phyloP scores from a whole-genome alignment of 2,113 vertebrate species.

The Tragelaphus buxtoni region DNA sequence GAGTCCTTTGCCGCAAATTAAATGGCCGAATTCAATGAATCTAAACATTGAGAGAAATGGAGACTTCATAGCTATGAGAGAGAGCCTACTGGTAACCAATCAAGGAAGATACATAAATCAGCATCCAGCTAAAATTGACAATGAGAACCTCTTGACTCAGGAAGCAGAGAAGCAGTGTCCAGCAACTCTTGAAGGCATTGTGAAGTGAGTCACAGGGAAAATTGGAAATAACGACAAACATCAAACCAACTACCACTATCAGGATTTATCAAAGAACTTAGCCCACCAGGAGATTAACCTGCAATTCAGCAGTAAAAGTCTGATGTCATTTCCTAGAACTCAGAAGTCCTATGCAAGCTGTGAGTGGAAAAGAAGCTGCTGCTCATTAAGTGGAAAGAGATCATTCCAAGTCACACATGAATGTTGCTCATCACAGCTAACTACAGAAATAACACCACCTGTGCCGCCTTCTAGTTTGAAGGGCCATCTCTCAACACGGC shows the following conservation, averaged over 20 bases:
- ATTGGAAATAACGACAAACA: neutral
- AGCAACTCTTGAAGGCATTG: neutral
- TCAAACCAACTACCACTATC: neutral
- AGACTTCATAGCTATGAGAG: neutral
- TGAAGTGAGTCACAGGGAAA: neutral
- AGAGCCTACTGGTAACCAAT: neutral
- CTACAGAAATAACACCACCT: neutral
- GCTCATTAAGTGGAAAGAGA: neutral
- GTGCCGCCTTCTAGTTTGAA: neutral
- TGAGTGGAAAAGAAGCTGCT: neutral
- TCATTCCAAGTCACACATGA: neutral
- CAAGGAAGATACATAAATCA: neutral
- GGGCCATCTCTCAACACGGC: neutral
- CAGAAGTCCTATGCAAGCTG: neutral
- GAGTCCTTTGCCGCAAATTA: neutral
- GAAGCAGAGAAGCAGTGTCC: neutral
- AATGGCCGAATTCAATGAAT: neutral
- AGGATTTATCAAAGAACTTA: neutral
- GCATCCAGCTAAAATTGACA: neutral
- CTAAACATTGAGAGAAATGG: neutral
- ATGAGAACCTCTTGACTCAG: neutral
- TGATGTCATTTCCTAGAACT: neutral
- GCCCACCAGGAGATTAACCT: neutral
- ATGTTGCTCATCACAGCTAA: neutral
- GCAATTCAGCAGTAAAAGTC: neutral